phyloP scores from a whole-genome alignment of 1,140 invertebrate genomes.

The Euura saliciscinereae region DNA sequence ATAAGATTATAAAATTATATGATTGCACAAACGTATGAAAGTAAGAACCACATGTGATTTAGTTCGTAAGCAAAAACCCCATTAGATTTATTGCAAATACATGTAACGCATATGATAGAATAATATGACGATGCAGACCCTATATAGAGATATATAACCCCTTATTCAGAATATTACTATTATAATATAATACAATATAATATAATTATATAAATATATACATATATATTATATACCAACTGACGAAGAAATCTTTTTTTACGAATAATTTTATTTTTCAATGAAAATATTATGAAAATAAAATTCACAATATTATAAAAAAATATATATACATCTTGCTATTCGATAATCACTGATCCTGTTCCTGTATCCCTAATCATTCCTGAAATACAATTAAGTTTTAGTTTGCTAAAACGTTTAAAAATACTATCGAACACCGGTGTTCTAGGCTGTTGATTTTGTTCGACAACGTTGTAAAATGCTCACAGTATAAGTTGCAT shows the following conservation, averaged over 20 bases:
- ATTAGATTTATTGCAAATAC: conserved; percentile 34
- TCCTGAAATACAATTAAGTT: too few species aligned
- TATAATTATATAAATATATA: conserved; percentile 30
- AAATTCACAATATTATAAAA: conserved; percentile 52
- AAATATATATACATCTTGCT: neutral
- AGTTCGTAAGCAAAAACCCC: conserved; percentile 53
- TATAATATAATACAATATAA: conserved; percentile 37
- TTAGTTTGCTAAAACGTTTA: too few species aligned
- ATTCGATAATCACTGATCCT: too few species aligned
- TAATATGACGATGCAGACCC: conserved; percentile 17
- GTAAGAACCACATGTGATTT: conserved; percentile 58
- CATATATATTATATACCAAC: conserved; percentile 45
- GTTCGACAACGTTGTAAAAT: too few species aligned
- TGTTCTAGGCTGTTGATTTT: too few species aligned
- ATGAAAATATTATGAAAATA: conserved; percentile 55
- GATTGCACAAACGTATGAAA: conserved; percentile 42
- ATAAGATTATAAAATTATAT: conserved; percentile 4
- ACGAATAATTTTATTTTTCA: conserved; percentile 62
- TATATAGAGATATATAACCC: conserved; percentile 33
- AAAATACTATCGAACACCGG: too few species aligned
- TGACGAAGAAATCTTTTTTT: conserved; percentile 55
- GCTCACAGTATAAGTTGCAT: too few species aligned
- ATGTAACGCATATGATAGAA: conserved; percentile 9
- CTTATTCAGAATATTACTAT: conserved; percentile 30
- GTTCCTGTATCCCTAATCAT: neutral